phyloP scores from a whole-genome alignment of 2,113 vertebrate genomes.

The Aspidoscelis tigris region DNA sequence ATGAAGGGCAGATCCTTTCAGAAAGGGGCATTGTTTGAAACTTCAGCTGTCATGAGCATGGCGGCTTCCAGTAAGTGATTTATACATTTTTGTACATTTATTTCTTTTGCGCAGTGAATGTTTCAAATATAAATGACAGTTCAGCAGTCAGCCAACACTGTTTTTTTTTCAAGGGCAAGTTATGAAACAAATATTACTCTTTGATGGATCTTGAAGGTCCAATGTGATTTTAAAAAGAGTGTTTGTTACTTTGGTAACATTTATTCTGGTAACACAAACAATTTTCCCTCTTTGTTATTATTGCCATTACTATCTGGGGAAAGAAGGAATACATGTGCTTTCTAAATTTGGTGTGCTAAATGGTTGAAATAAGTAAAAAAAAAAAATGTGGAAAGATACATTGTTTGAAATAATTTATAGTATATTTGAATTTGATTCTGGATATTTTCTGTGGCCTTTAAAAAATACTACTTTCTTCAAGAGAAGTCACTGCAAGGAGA shows the following conservation, averaged over 20 bases:
- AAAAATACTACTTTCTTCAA: slow-evolving; percentile 49
- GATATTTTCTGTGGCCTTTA: slow-evolving; percentile 37
- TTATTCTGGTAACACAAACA: neutral
- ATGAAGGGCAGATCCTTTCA: too few relatives aligned
- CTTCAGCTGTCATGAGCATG: too few relatives aligned
- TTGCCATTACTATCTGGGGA: neutral
- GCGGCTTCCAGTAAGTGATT: neutral
- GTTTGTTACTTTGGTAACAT: neutral
- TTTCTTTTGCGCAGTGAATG: neutral
- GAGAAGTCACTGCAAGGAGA: slow-evolving; percentile 46
- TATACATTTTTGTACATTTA: neutral
- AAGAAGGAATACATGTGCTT: slow-evolving; percentile 3
- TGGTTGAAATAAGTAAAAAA: neutral
- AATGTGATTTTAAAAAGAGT: too few relatives aligned
- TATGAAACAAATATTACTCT: neutral
- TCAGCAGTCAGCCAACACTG: neutral
- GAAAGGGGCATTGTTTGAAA: too few relatives aligned
- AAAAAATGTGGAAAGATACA: slow-evolving; percentile 13
- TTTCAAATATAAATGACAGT: neutral
- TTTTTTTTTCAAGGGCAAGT: neutral
- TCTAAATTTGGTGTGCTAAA: neutral
- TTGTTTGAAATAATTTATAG: slow-evolving; percentile 34
- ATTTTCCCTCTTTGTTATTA: neutral
- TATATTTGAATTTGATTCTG: slow-evolving; percentile 26
- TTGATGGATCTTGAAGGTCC: neutral